Percentiles rank a stretch among this genome's conserved stretches.
phyloP scores from a whole-genome alignment of 2,113 vertebrate species.

The Menidia beryllina region DNA sequence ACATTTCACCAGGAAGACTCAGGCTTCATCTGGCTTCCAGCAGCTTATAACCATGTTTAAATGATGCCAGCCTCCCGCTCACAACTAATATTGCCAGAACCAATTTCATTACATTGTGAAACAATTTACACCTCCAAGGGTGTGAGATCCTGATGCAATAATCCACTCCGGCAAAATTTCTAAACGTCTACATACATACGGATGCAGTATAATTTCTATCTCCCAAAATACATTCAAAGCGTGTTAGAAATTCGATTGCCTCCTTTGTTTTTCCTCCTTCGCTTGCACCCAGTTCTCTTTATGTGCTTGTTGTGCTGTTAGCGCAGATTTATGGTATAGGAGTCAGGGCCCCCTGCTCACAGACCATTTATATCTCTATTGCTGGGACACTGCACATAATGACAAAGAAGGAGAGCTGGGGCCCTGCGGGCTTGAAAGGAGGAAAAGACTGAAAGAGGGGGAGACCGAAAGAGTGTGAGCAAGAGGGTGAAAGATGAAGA shows the following conservation, averaged over 20 bases:
- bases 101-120: conserved; percentile 63
- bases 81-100: conserved; percentile 57
- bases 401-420: conserved; percentile 54
- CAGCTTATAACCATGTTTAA: conserved; percentile 58
- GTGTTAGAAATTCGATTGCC: conserved; percentile 22
- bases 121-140: conserved; percentile 67
- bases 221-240: conserved; percentile 48
- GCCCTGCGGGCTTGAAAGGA: conserved; percentile 54
- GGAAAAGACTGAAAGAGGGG: conserved; percentile 20
- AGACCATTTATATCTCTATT: conserved; percentile 81
- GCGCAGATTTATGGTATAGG: conserved; percentile 77
- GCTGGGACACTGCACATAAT: conserved; percentile 71
- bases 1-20: conserved; percentile 37
- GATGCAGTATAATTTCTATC: conserved; percentile 29
- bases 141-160: conserved; percentile 56
- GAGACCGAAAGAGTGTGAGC: conserved; percentile 6
- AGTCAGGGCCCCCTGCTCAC: conserved; percentile 74
- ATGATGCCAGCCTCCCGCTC: conserved; percentile 56
- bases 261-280: conserved; percentile 12
- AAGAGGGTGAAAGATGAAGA: conserved; percentile 9
- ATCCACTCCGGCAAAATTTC: conserved; percentile 52
- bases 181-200: conserved; percentile 49
- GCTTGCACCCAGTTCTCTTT: conserved; percentile 18
- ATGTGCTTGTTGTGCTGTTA: conserved; percentile 74
- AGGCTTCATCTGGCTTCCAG: conserved; percentile 50